phyloP scores from a whole-genome alignment of 2,797 vertebrate genomes.

The Channa striata region DNA sequence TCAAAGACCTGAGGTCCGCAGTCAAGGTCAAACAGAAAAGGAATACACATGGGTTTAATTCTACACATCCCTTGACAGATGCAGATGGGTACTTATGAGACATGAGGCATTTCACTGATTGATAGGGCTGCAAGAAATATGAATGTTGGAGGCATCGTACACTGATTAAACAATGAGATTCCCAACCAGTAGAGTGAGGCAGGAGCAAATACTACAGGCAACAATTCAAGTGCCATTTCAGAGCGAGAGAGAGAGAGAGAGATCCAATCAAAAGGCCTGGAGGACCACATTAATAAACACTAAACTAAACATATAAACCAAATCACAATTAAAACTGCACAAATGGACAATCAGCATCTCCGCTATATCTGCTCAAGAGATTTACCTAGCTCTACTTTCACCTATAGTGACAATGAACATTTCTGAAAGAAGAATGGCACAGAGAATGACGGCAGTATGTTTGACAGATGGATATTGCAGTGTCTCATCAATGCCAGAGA shows the following conservation, averaged over 20 bases:
- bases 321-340: constrained; percentile 51
- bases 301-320: constrained; percentile 47
- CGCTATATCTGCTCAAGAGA: constrained; percentile 20
- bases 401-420: constrained; percentile 22
- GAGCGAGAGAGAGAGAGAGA: constrained; percentile 34
- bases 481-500: constrained; percentile 77
- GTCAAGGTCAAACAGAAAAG: constrained; percentile 82
- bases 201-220: constrained; percentile 51
- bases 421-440: constrained; percentile 31
- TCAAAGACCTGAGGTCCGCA: constrained; percentile 79
- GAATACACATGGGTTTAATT: constrained; percentile 81
- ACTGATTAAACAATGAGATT: constrained; percentile 77
- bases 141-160: constrained; percentile 60
- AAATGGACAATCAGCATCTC: constrained; percentile 48
- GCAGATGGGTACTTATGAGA: constrained; percentile 81
- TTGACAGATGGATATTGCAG: constrained; percentile 82
- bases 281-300: constrained; percentile 52
- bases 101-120: constrained; percentile 79
- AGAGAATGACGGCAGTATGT: constrained; percentile 58
- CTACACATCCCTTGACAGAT: constrained; percentile 81
- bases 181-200: constrained; percentile 58
- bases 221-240: constrained; percentile 59
- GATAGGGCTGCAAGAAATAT: constrained; percentile 76
- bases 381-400: constrained; percentile 34
- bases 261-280: constrained; percentile 51